Base-by-base conservation (phyloP, 2,888 invertebrate genomes). In the Spatulosminthurus flaviceps region DNA sequence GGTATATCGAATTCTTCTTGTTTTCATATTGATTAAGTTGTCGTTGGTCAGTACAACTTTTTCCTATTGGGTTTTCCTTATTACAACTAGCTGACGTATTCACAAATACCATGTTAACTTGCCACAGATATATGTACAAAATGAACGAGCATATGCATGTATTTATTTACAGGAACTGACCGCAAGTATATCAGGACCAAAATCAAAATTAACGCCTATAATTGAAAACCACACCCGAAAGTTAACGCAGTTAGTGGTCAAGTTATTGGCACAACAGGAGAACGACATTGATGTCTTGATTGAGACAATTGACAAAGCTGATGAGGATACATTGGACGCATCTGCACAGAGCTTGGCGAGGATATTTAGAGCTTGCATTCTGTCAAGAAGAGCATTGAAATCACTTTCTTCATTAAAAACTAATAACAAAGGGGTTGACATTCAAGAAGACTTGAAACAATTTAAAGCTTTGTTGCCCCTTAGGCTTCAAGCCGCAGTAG, bases 201-300 rank as follows among this genome's bases (percentile, higher is more conserved):
- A 83, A 82, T 74, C 82, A 4, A 84, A 83, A 76, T 79, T 82
- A 26, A 77, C 81, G 21, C 79, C 82, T 43, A 34, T 78, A 5
- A 76, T 84, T 19, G 70, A 66, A 41, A 81, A 21, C 72, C 83
- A 84, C 67, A 70, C 64, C 42, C 82, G 79, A 73, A 78, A 82
- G 75, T 82, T 84, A 42, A 76, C 80, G 64, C 75, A 72, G 19
- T 80, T 81, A 77, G 80, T 83, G 69, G 77, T 82, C 13, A 79
- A 79, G 60, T 77, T 79, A 42, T 74, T 83, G 75, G 79, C 80
- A 67, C 75, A 26, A 28, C 69, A 79, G 69, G 61, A 76, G 41
- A 22, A 41, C 19, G 26, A 78, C 64, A 64, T 64, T 64, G 64
- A 64, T 64, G 64, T 64, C 64, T 64, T 64, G 24, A 64, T 64